Evolutionary conservation across 2,888 invertebrate species (phyloP), one percentile per base, ranked within the genome.

Genomic region (Cordilura impudica): DNA sequence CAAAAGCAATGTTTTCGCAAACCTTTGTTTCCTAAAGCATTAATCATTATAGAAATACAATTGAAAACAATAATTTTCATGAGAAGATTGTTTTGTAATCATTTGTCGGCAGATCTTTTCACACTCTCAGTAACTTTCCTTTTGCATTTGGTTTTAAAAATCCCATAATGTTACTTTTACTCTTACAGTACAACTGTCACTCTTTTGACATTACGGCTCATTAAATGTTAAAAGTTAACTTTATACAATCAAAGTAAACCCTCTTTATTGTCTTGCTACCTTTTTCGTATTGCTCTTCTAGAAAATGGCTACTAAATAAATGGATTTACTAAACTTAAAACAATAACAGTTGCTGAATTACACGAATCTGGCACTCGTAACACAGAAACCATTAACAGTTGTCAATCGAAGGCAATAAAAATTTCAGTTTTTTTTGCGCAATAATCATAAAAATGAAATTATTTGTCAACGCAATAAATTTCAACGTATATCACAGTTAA

Each of bases 401-500:
- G 66, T 75, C 75, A 75, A 61, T 67, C 60, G 79, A 75, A 63
- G 75, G 75, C 71, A 75, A 66, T 79, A 79, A 79, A 71, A 74
- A 66, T 72, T 75, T 63, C 45, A 67, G 12, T n/a, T 74, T 67
- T 74, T 61, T 31, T 71, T 65, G 49, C 43, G 78, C 74, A 70
- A 74, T 78, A 79, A 74, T 61, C 75, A 70, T 76, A 79, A 76
- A 81, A 82, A 69, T 76, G 67, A 76, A 77, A 80, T 82, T 79
- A 77, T 81, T 74, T 81, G 81, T 79, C 73, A 81, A 79, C 73
- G 73, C 70, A 76, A 79, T 71, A 73, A 53, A 69, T 73, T 73
- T 56, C 19, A 45, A 8, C 49, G n/a, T 49, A 18, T 49, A 31
- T 31, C 12, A 10, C 12, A 31, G 8, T 2, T 31, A 10, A 31